Evolutionary conservation across 64 coral and sea anemone genomes (phyloP), one percentile per base, ranked within the genome.

Genomic region (Pocillopora verrucosa): DNA sequence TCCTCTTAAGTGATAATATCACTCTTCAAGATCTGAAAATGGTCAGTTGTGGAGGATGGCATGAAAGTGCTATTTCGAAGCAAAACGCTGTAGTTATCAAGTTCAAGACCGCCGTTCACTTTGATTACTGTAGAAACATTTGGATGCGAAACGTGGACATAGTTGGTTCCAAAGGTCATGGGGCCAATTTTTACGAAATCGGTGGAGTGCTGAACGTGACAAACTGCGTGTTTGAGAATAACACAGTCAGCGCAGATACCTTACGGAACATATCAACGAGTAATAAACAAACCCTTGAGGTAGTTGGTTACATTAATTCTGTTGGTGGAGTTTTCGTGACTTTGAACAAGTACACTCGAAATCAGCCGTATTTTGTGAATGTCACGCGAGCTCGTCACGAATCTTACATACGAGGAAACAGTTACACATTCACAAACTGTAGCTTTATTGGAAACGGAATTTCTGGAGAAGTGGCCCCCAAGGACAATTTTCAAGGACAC

Each of bases 51-150:
- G 78, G 78, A 37, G 62, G 61, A 35, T 63, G 77, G 41, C 85
- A 77, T 67, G 63, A 69, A 6, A 11, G 19, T 34, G 59, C 60
- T 77, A 2, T 22, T 22, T 70, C 38, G 14, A 13, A 56, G 16
- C 37, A 59, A 89, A 65, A 79, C 88, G 26, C 36, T 75, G 60
- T 34, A 9, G 57, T 60, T 82, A 16, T 75, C 5, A 83, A 72
- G 41, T 60, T 62, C 26, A 34, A 61, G 67, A 77, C 73, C 20
- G 88, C 83, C 1, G 26, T 94, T 15, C 87, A 87, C 61, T 89
- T 94, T 38, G 73, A 94, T n/a, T 77, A 90, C 58, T 86, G 80
- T 41, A 90, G 56, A 73, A 36, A 94, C 74, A 73, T 94, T 36
- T 80, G 51, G 60, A 77, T 94, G 20, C 34, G 20, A 20, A 63